Conservation (phyloP, 2,113 vertebrate species). For the Cnemophilus loriae region DNA sequence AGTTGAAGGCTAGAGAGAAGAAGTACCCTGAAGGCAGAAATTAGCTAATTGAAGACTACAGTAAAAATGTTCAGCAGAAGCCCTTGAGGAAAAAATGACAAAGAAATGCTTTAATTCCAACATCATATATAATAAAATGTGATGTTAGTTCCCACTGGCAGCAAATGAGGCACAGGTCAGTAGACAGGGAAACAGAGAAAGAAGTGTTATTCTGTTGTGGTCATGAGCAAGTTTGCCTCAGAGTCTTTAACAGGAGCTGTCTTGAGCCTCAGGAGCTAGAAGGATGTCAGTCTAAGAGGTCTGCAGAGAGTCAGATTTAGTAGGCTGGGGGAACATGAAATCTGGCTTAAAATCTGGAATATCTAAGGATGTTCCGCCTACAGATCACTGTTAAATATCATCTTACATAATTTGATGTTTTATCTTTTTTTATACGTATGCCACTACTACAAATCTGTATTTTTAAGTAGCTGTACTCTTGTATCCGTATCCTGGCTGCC, state of each 20-base stretch:
- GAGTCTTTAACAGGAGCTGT: neutral
- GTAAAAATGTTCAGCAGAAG: neutral
- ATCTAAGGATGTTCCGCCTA: neutral
- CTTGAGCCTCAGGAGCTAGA: neutral
- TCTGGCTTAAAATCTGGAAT: neutral
- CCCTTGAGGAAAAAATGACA: neutral
- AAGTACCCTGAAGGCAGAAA: constrained; percentile 3
- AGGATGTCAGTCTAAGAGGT: neutral
- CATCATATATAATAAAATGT: neutral
- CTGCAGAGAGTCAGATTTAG: neutral
- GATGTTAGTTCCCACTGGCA: neutral
- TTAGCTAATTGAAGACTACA: neutral
- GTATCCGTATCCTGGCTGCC: neutral
- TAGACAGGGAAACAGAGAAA: neutral
- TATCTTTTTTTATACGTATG: neutral
- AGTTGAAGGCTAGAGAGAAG: neutral
- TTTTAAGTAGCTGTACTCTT: neutral
- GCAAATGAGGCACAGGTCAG: neutral
- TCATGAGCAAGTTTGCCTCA: neutral
- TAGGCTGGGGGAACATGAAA: neutral
- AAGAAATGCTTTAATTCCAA: neutral
- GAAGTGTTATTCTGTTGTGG: neutral
- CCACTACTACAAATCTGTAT: neutral
- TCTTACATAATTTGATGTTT: neutral
- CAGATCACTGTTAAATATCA: neutral